Evolutionary conservation across 64 coral and sea anemone genomes (phyloP).

Genomic region (Astreopora myriophthalma): DNA sequence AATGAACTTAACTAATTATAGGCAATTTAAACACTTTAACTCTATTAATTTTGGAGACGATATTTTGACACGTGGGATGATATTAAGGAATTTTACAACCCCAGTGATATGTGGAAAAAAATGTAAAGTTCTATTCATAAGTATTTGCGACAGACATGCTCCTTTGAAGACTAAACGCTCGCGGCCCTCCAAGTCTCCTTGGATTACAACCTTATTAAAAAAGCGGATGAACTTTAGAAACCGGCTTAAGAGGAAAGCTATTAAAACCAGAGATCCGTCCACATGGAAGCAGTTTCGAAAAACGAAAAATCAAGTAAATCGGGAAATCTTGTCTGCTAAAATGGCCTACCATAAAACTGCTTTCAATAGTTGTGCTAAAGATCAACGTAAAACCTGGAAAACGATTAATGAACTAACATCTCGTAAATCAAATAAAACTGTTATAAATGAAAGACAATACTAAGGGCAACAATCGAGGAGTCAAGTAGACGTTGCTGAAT

Average conservation of each 20-base stretch:
- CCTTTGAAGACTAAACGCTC: slow-evolving; percentile 57
- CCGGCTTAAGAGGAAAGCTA: slow-evolving; percentile 69
- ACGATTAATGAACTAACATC: slow-evolving; percentile 64
- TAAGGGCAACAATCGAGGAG: slow-evolving; percentile 36
- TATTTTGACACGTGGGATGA: slow-evolving; percentile 23
- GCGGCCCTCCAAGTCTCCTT: slow-evolving; percentile 34
- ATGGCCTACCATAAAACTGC: slow-evolving; percentile 49
- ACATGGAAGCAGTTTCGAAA: slow-evolving; percentile 58
- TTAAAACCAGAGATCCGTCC: slow-evolving; percentile 33
- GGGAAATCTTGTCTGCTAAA: slow-evolving; percentile 64
- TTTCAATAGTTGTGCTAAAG: slow-evolving; percentile 12
- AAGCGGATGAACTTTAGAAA: slow-evolving; percentile 55
- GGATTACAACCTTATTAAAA: slow-evolving; percentile 63
- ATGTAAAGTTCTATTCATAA: slow-evolving; percentile 69
- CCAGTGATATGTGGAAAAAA: slow-evolving; percentile 74
- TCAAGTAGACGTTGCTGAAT: slow-evolving; percentile 37
- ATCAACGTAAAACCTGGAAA: slow-evolving; percentile 70
- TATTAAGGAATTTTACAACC: slow-evolving; percentile 21
- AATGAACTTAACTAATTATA: slow-evolving; percentile 15
- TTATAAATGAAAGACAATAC: slow-evolving; percentile 61
- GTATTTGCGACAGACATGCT: slow-evolving; percentile 67
- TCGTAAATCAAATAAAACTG: slow-evolving; percentile 56
- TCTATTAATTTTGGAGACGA: slow-evolving; percentile 17
- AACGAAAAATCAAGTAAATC: slow-evolving; percentile 64
- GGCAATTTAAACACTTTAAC: slow-evolving; percentile 71